phyloP scores from a whole-genome alignment of 2,113 vertebrate genomes.

The Polyodon spathula region DNA sequence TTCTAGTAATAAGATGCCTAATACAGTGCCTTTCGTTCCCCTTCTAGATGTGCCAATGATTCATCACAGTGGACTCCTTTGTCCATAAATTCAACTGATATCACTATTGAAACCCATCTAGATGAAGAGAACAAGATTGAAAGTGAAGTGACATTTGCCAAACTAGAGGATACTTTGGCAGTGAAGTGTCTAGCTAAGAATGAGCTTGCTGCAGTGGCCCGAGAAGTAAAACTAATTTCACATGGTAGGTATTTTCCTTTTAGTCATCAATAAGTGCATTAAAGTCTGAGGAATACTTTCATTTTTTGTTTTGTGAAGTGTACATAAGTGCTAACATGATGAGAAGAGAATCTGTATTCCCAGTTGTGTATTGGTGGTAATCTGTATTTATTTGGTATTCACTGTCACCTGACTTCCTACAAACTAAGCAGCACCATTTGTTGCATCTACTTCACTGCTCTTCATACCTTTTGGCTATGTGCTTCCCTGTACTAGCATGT shows the following conservation, averaged over 20 bases:
- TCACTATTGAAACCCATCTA: constrained; percentile 61
- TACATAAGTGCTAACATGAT: too few relatives aligned
- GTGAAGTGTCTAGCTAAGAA: constrained; percentile 83
- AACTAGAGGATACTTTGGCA: constrained; percentile 78
- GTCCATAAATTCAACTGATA: constrained; percentile 69
- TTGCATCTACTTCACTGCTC: neutral
- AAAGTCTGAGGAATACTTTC: too few relatives aligned
- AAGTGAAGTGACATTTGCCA: constrained; percentile 78
- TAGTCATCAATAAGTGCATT: neutral
- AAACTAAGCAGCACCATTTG: neutral
- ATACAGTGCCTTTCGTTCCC: constrained; percentile 1
- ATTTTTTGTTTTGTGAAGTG: too few relatives aligned
- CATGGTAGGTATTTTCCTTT: constrained; percentile 61
- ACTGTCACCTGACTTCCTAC: too few relatives aligned
- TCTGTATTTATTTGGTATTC: too few relatives aligned
- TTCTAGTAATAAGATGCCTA: neutral
- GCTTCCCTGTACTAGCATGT: neutral
- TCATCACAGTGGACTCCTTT: constrained; percentile 72
- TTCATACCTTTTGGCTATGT: neutral
- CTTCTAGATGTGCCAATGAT: constrained; percentile 82
- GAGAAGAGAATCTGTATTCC: too few relatives aligned
- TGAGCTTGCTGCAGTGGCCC: constrained; percentile 59
- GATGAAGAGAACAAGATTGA: constrained; percentile 67
- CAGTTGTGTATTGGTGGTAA: too few relatives aligned
- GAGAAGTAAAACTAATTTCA: constrained; percentile 89